These are phyloP conservation scores for Griposia aprilina DNA, from an alignment of 2,888 invertebrate genomes.

Conservation along the genomic window DNA sequence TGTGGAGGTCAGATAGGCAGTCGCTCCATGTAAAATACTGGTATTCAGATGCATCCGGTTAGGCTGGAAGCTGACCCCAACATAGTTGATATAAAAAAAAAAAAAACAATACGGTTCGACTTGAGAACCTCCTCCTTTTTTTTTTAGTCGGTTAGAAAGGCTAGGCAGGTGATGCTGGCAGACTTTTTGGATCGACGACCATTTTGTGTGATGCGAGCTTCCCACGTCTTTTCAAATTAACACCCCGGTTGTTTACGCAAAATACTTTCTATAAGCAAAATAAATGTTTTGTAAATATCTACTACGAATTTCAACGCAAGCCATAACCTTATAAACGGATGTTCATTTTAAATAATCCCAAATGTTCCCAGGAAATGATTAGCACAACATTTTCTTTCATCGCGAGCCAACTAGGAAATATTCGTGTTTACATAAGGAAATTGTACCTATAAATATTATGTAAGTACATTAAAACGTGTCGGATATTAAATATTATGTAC, in stretches of 20 bases:
- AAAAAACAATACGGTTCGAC: too few species aligned
- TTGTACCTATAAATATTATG: slow-evolving; percentile 2
- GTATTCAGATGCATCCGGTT: not conserved
- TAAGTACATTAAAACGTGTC: not conserved
- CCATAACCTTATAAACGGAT: slow-evolving; percentile 47
- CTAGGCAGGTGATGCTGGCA: too few species aligned
- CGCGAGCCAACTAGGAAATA: slow-evolving; percentile 53
- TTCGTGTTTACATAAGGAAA: slow-evolving; percentile 42
- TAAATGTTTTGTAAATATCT: slow-evolving; percentile 56
- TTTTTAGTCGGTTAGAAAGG: too few species aligned
- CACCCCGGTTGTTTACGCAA: slow-evolving; percentile 10
- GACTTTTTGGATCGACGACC: too few species aligned
- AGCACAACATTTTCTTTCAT: slow-evolving; percentile 56
- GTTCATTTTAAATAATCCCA: slow-evolving; percentile 54
- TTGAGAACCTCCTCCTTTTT: too few species aligned
- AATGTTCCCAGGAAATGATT: slow-evolving; percentile 61
- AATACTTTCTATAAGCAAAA: slow-evolving; percentile 47
- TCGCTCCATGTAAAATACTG: not conserved
- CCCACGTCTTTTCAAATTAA: not conserved
- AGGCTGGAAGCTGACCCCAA: not conserved
- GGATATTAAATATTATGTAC: not conserved
- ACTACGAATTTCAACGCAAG: slow-evolving; percentile 29
- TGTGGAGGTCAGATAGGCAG: not conserved
- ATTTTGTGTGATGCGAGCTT: not conserved
- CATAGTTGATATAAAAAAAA: not conserved